A percentile compares a stretch with the other conserved stretches of the same genome.
Evolutionary conservation across 2,113 vertebrate species (phyloP).

Genomic region (Oceanodroma tethys): DNA sequence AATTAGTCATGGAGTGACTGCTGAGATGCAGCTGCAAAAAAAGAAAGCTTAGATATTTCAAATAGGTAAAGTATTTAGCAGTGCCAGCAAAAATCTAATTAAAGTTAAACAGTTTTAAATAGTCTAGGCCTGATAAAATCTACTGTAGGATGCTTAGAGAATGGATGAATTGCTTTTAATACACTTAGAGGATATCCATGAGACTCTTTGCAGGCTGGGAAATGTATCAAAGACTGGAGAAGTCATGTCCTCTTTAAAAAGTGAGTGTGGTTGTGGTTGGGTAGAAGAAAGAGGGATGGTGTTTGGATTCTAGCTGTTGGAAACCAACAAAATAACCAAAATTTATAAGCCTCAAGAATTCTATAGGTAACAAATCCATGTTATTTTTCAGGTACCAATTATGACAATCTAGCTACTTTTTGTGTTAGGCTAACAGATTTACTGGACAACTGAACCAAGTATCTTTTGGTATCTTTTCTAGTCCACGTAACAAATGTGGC

Average conservation of each 20-base stretch:
- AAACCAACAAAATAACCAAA: not conserved
- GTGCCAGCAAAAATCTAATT: not conserved
- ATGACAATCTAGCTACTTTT: not conserved
- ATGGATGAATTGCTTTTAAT: not conserved
- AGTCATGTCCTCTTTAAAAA: not conserved
- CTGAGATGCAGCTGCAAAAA: not conserved
- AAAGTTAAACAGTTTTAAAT: not conserved
- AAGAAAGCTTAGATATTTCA: not conserved
- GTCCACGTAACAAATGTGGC: not conserved
- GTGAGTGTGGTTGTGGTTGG: not conserved
- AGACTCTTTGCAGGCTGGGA: not conserved
- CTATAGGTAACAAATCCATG: not conserved
- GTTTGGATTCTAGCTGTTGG: not conserved
- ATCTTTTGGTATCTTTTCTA: not conserved
- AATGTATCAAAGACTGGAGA: not conserved
- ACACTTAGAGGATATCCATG: not conserved
- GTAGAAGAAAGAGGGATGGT: not conserved
- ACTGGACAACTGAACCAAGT: not conserved
- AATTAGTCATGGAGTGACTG: not conserved
- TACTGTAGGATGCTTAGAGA: not conserved
- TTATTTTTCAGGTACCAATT: not conserved
- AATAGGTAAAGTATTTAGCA: not conserved
- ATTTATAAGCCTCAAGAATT: not conserved
- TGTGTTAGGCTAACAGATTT: not conserved
- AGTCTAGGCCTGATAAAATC: not conserved